Conservation (phyloP, 2,113 vertebrate species). For the Oncorhynchus keta region DNA sequence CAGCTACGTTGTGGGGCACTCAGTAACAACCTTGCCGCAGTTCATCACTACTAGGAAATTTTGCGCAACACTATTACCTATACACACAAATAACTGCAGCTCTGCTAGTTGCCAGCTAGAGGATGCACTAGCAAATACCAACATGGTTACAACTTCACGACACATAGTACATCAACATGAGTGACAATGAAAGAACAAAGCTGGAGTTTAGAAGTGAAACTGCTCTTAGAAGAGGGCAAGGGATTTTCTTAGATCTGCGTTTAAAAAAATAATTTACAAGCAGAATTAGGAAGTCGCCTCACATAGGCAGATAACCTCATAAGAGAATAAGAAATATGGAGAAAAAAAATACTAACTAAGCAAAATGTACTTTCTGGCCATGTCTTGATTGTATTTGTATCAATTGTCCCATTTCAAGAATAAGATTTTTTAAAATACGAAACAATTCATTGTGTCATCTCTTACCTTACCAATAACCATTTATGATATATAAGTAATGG, state of each 20-base stretch:
- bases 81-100: slow-evolving; percentile 74
- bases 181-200: slow-evolving; percentile 21
- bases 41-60: slow-evolving; percentile 46
- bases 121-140: slow-evolving; percentile 47
- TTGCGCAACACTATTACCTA: slow-evolving; percentile 52
- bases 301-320: slow-evolving; percentile 26
- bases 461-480: slow-evolving; percentile 3
- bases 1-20: slow-evolving; percentile 26
- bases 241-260: not conserved
- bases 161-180: slow-evolving; percentile 45
- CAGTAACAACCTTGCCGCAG: slow-evolving; percentile 70
- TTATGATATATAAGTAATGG: not conserved
- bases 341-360: not conserved
- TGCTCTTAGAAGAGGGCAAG: not conserved
- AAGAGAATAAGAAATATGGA: slow-evolving; percentile 16
- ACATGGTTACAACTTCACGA: slow-evolving; percentile 52
- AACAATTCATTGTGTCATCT: not conserved
- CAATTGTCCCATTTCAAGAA: slow-evolving; percentile 33
- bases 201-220: not conserved
- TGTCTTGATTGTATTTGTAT: slow-evolving; percentile 30
- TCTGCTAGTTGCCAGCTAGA: slow-evolving; percentile 51
- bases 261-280: slow-evolving; percentile 23
- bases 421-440: slow-evolving; percentile 11
- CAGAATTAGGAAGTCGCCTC: slow-evolving; percentile 30
- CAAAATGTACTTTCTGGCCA: slow-evolving; percentile 45